Percentiles rank a stretch among this genome's conserved stretches.
These are phyloP conservation scores for Hemistola chrysoprasaria DNA, from an alignment of 2,888 invertebrate species.

Conservation along the genomic window DNA sequence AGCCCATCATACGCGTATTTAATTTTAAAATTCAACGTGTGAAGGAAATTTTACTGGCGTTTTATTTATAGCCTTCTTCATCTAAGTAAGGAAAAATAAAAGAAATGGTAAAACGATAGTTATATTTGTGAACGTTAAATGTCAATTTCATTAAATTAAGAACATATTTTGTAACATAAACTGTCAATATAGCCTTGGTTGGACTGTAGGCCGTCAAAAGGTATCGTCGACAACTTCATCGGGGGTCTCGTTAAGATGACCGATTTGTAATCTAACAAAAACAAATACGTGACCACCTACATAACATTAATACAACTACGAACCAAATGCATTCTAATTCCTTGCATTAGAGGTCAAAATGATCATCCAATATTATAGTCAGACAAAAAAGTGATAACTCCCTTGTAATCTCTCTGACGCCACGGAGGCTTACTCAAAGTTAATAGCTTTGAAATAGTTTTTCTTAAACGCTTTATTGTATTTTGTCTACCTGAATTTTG, in stretches of 20 bases:
- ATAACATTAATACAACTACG: slow-evolving; percentile 27
- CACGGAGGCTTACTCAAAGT: slow-evolving; percentile 69
- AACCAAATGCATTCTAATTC: slow-evolving; percentile 36
- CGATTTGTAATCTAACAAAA: slow-evolving; percentile 73
- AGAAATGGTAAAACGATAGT: no score
- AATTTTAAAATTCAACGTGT: slow-evolving; percentile 65
- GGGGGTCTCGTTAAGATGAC: slow-evolving; percentile 59
- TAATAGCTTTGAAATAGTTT: slow-evolving; percentile 75
- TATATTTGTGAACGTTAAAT: no score
- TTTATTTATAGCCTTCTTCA: slow-evolving; percentile 45
- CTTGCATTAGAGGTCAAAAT: slow-evolving; percentile 34
- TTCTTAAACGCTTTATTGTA: slow-evolving; percentile 72
- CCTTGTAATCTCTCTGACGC: slow-evolving; percentile 79
- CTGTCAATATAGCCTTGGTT: not conserved
- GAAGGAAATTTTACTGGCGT: slow-evolving; percentile 57
- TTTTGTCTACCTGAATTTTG: slow-evolving; percentile 72
- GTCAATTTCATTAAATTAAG: not conserved
- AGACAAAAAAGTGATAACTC: slow-evolving; percentile 74
- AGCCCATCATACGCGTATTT: slow-evolving; percentile 53
- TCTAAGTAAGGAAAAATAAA: slow-evolving; percentile 21
- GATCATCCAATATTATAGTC: slow-evolving; percentile 17
- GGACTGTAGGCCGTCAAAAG: slow-evolving; percentile 26
- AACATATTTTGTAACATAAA: slow-evolving; percentile 1
- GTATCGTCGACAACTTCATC: slow-evolving; percentile 51
- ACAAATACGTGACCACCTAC: slow-evolving; percentile 75